These are phyloP conservation scores for Fistularia tabacaria DNA, from an alignment of 2,797 vertebrate genomes.

Conservation along the genomic window DNA sequence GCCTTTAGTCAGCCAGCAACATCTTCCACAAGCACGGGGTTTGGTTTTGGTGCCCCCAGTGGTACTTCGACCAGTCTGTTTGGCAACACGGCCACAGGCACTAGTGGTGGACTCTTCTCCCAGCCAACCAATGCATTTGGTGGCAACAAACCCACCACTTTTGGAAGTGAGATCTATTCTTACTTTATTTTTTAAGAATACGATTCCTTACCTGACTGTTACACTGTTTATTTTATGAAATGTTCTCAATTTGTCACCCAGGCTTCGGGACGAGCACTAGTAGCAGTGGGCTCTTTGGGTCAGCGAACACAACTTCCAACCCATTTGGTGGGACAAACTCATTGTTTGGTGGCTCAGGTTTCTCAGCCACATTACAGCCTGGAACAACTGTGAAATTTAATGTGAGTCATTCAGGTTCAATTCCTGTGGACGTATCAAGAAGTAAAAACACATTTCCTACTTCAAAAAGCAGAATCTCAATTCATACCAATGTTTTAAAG, in stretches of 20 bases:
- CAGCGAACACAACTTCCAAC: slow-evolving; percentile 87
- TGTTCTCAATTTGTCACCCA: slow-evolving; percentile 42
- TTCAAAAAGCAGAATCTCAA: no score
- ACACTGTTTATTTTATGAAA: background rate
- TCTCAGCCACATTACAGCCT: slow-evolving; percentile 81
- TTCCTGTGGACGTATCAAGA: background rate
- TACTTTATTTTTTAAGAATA: background rate
- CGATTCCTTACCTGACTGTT: background rate
- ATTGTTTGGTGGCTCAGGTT: slow-evolving; percentile 86
- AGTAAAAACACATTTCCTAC: no score
- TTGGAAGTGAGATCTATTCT: slow-evolving; percentile 84
- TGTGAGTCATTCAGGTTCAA: slow-evolving; percentile 66
- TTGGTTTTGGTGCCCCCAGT: slow-evolving; percentile 86
- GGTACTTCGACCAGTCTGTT: slow-evolving; percentile 88
- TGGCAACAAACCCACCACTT: slow-evolving; percentile 85
- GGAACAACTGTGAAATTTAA: slow-evolving; percentile 95
- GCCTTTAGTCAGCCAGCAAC: slow-evolving; percentile 91
- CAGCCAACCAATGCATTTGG: slow-evolving; percentile 91
- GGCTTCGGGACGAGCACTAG: slow-evolving; percentile 91
- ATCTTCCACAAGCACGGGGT: slow-evolving; percentile 85
- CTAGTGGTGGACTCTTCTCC: slow-evolving; percentile 88
- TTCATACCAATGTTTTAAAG: no score
- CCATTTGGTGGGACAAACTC: slow-evolving; percentile 88
- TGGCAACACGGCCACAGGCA: slow-evolving; percentile 81
- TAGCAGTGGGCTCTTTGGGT: slow-evolving; percentile 89